Evolutionary conservation across 1,140 invertebrate genomes (phyloP).

Genomic region (Habropoda laboriosa): DNA sequence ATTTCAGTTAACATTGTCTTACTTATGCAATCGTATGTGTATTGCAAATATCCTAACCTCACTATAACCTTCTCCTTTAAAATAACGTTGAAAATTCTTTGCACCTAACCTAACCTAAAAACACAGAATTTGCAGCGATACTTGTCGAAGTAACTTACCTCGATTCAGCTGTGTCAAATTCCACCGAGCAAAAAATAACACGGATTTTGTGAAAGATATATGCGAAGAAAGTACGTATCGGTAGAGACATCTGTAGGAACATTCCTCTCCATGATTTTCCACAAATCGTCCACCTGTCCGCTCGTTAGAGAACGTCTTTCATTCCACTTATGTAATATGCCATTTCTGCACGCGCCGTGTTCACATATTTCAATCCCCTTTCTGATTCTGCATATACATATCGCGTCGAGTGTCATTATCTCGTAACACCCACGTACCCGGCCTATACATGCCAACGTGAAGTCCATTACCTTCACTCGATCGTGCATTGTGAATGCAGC

Average conservation of each 20-base stretch:
- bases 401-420: constrained; percentile 32
- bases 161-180: too few relatives aligned
- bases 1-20: too few relatives aligned
- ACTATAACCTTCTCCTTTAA: too few relatives aligned
- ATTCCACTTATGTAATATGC: constrained; percentile 11
- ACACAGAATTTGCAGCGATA: too few relatives aligned
- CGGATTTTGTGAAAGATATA: not conserved
- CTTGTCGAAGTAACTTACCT: too few relatives aligned
- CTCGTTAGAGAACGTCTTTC: constrained; percentile 16
- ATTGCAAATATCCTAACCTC: too few relatives aligned
- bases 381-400: not conserved
- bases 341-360: not conserved
- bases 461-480: constrained; percentile 38
- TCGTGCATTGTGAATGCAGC: constrained; percentile 17
- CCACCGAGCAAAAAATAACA: not conserved
- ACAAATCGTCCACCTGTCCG: constrained; percentile 17
- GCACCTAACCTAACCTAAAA: too few relatives aligned
- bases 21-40: too few relatives aligned
- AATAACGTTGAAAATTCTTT: too few relatives aligned
- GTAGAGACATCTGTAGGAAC: not conserved
- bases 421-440: constrained; percentile 28
- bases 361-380: not conserved
- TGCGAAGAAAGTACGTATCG: not conserved
- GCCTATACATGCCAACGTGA: constrained; percentile 17
- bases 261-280: not conserved